Percentiles rank a stretch among this genome's conserved stretches.
Conservation (phyloP, 2,797 vertebrate species). For the Ispidina picta region DNA sequence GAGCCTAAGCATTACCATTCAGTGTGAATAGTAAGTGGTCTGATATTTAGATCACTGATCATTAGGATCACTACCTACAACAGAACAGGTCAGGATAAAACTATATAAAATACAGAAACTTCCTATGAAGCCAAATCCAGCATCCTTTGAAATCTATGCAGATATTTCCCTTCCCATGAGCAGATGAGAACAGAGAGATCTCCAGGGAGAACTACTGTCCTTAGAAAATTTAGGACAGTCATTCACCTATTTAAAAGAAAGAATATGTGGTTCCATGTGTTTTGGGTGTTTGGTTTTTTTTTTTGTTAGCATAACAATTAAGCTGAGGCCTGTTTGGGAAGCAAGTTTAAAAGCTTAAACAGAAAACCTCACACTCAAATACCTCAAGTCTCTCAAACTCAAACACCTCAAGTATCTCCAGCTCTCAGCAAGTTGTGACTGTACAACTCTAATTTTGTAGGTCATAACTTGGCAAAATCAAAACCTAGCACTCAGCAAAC, state of each 20-base stretch:
- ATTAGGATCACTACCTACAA: not conserved
- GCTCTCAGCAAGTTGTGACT: conserved; percentile 1
- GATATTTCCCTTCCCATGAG: not conserved
- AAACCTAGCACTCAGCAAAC: not conserved
- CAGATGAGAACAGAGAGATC: not conserved
- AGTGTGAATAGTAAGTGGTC: not conserved
- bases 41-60: not conserved
- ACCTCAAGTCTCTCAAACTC: not conserved
- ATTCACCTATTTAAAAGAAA: not conserved
- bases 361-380: not conserved
- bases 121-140: not conserved
- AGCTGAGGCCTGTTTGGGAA: not conserved
- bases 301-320: not conserved
- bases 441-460: not conserved
- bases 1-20: not conserved
- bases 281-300: not conserved
- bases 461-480: conserved; percentile 14
- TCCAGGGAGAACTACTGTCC: not conserved
- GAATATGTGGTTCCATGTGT: not conserved
- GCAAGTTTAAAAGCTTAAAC: not conserved
- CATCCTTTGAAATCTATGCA: not conserved
- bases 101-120: not conserved
- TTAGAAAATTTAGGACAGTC: not conserved
- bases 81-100: not conserved
- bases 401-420: not conserved